Base-by-base conservation (phyloP, 1,140 invertebrate species). In the Andrena cerasifolii region DNA sequence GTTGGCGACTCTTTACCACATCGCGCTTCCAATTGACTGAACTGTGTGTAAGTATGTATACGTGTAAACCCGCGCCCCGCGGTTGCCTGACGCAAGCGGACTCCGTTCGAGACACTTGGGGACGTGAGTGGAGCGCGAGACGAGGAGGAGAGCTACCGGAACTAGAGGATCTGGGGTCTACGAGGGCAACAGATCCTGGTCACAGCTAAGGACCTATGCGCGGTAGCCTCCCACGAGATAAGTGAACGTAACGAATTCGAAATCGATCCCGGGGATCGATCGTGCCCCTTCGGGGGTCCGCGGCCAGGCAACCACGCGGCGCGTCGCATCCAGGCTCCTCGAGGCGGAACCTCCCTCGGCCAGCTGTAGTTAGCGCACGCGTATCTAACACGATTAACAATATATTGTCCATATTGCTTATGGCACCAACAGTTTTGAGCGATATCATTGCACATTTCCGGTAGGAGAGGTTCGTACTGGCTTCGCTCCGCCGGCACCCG, bases 381-480 rank as follows among this genome's bases (percentile, higher is more conserved):
- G 59, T 77, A 56, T 65, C 54, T 74, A 68, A 86, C 76, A 74
- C 71, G 78, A 84, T 79, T 84, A 82, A 86, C 62, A 86, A 65
- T 70, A 86, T 89, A 90, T 89, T 89, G 88, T 89, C 88, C 86
- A 87, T 86, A 90, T 90, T 90, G 87, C 87, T 89, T 89, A 84
- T 88, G 88, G 87, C 87, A 88, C 80, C 87, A 72, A 80, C 58
- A n/a, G 79, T 75, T 86, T 90, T 89, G 89, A 90, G 89, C 89
- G 85, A 83, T 84, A 81, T 87, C 54, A 65, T 77, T 84, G 74
- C 61, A 70, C 68, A 70, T 45, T 66, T 56, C 51, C 21, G 21
- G 26, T 36, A 45, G 62, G 67, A 58, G 77, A 76, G 73, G 68
- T 47, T 79, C 66, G 58, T 63, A 3, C 26, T 54, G 53, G 61